Evolutionary conservation across 1,140 invertebrate species (phyloP).

Genomic region (Zaprionus gabonicus): DNA sequence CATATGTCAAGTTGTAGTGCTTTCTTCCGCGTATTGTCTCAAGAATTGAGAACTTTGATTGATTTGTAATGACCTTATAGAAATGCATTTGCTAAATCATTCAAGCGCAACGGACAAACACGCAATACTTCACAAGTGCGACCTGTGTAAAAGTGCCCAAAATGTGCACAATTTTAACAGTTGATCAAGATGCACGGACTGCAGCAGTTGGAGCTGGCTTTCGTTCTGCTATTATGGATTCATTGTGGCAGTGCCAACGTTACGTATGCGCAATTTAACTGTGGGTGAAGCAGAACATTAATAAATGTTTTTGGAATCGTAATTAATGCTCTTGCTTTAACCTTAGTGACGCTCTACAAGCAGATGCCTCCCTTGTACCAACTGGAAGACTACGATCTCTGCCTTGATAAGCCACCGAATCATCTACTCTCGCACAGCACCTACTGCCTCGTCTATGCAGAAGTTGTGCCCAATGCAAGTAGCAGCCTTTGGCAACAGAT

Average conservation of each 20-base stretch:
- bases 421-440: constrained; percentile 29
- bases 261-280: constrained; percentile 48
- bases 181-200: constrained; percentile 40
- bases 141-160: constrained; percentile 32
- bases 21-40: constrained; percentile 12
- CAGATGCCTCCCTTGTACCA: constrained; percentile 85
- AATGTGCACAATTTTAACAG: constrained; percentile 26
- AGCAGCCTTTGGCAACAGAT: constrained; percentile 85
- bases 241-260: background rate
- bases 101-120: constrained; percentile 47
- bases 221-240: constrained; percentile 6
- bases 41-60: constrained; percentile 33
- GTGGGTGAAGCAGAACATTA: constrained; percentile 38
- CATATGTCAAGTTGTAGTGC: background rate
- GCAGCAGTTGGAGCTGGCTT: constrained; percentile 3
- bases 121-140: constrained; percentile 37
- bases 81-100: constrained; percentile 56
- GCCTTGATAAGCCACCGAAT: constrained; percentile 65
- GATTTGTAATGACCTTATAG: constrained; percentile 50
- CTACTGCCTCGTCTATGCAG: constrained; percentile 85
- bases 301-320: background rate
- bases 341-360: constrained; percentile 58
- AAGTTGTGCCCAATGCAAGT: constrained; percentile 75
- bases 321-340: background rate
- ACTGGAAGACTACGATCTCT: constrained; percentile 85